Evolutionary conservation across 2,888 invertebrate species (phyloP), one percentile per base, ranked within the genome.

Genomic region (Pyrrhosoma nymphula): DNA sequence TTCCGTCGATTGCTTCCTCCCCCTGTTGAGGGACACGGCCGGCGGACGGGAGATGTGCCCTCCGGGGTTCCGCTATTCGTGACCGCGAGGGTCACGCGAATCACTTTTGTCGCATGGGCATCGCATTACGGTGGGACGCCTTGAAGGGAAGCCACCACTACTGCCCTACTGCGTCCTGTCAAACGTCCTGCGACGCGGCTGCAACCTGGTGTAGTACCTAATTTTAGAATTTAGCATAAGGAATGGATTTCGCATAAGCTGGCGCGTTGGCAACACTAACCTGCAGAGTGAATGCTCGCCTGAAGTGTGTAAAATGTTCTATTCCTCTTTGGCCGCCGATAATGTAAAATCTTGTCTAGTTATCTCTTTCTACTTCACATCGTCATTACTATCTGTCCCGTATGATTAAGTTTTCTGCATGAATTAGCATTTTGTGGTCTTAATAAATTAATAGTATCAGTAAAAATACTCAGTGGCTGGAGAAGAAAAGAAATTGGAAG

Each of bases 101-200:
- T 69, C n/a, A 69, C 69, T 69, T 69, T 69, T 69, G 69, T 69
- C 69, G 69, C 69, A 69, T n/a, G 69, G 69, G 69, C 69, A 69
- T 69, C n/a, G 69, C 69, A 69, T 69, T 69, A 69, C 69, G n/a
- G 18, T 16, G 26, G 69, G 69, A 69, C 69, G n/a, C 69, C n/a
- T 3, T 69, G 26, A n/a, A n/a, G 60, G 60, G n/a, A 69, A n/a
- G 69, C 69, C 10, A 20, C 69, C n/a, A 69, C 12, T 69, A 69
- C 12, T 69, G 69, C 69, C 10, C 69, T 23, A 0, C 12, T n/a
- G 26, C 69, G 26, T n/a, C 12, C 69, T n/a, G 60, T n/a, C 69
- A 69, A 69, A 6, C 69, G n/a, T 2, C 69, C 69, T n/a, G 69
- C 69, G 20, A 69, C 69, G 69, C n/a, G 69, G 69, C 23, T 23